A percentile compares a stretch with the other conserved stretches of the same genome.
phyloP scores from a whole-genome alignment of 1,140 invertebrate genomes.

The Melipona quadrifasciata region DNA sequence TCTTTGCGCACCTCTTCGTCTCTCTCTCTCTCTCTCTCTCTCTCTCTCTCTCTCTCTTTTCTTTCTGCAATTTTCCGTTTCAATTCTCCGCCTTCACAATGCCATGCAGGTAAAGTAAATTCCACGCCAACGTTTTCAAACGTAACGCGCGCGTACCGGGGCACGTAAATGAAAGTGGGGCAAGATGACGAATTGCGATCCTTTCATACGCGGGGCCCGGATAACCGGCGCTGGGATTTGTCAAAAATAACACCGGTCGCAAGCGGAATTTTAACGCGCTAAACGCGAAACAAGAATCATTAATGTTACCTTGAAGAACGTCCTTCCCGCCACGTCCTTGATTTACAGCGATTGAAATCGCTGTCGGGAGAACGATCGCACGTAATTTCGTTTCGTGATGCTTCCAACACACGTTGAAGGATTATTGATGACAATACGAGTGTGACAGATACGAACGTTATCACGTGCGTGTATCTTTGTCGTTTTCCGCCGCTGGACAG shows the following conservation, averaged over 20 bases:
- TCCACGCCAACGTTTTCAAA: conserved; percentile 7
- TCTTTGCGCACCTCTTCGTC: too few species aligned
- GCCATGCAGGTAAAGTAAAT: conserved; percentile 18
- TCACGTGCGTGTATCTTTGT: not conserved
- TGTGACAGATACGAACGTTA: not conserved
- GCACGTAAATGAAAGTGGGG: conserved; percentile 45
- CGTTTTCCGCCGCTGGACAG: not conserved
- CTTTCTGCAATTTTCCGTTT: not conserved
- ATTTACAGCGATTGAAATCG: not conserved
- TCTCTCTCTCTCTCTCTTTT: not conserved
- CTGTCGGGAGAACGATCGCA: not conserved
- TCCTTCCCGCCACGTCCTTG: not conserved
- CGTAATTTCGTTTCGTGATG: not conserved
- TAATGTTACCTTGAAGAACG: not conserved
- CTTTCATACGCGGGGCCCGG: conserved; percentile 37
- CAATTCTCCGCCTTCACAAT: conserved; percentile 11
- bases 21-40: not conserved
- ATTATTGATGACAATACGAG: not conserved
- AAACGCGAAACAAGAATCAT: not conserved
- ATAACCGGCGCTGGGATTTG: conserved; percentile 48
- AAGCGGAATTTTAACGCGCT: conserved; percentile 9
- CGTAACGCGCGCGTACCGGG: conserved; percentile 11
- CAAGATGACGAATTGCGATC: conserved; percentile 61
- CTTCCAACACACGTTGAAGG: not conserved
- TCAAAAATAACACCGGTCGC: conserved; percentile 24